Conservation (phyloP, 1,140 invertebrate species). For the Paracyclopina nana region DNA sequence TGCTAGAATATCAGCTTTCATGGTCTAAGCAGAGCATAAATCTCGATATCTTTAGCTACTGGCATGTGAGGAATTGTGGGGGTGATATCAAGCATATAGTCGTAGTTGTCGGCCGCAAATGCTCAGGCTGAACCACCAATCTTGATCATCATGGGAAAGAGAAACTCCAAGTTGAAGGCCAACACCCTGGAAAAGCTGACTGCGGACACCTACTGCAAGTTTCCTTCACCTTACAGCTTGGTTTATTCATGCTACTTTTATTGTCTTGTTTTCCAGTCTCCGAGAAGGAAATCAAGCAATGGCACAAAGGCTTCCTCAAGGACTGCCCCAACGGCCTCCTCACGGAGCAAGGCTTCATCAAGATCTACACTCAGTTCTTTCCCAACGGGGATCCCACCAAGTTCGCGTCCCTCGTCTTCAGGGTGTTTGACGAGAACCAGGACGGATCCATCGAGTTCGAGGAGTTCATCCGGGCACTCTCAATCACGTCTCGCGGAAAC, state of each 20-base stretch:
- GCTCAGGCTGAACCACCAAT: too few species aligned
- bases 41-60: too few species aligned
- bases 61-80: too few species aligned
- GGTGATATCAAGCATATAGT: too few species aligned
- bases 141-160: constrained; percentile 81
- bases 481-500: constrained; percentile 85
- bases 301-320: constrained; percentile 19
- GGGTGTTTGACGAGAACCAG: constrained; percentile 97
- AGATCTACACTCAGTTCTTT: constrained; percentile 98
- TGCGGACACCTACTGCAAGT: constrained; percentile 60
- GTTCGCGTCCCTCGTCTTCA: constrained; percentile 88
- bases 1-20: too few species aligned
- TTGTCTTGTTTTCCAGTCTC: constrained; percentile 1
- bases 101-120: too few species aligned
- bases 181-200: constrained; percentile 70
- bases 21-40: neutral
- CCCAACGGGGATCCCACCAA: constrained; percentile 93
- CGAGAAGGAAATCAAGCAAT: constrained; percentile 5
- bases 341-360: constrained; percentile 70
- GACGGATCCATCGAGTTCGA: constrained; percentile 95
- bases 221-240: neutral
- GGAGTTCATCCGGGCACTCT: constrained; percentile 85
- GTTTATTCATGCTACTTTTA: neutral
- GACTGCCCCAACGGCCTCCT: constrained; percentile 23
- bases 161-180: constrained; percentile 77